Evolutionary conservation across 2,113 vertebrate species (phyloP), one percentile per base, ranked within the genome.

Genomic region (Columba janthina): DNA sequence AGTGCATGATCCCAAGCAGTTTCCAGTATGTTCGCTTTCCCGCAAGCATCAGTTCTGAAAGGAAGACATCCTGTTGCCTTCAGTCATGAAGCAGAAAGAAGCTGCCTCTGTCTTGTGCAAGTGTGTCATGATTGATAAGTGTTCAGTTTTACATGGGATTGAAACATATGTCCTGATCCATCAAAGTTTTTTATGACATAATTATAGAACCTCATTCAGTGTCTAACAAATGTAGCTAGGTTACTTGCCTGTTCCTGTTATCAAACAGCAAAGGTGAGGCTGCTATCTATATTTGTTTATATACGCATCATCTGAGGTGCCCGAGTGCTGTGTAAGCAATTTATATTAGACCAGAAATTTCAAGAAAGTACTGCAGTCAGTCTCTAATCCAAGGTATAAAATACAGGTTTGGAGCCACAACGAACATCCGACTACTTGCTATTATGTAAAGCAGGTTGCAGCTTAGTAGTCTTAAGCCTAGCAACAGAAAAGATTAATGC

Each of bases 1-100:
- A 84, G 22, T 13, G 18, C 34, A 8, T 3, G n/a, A 87, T 66
- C 73, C 81, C 50, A 54, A 5, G 2, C 0, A 0, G 31, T 36
- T 53, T 46, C 17, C 64, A 84, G 46, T 19, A 25, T 29, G 28
- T 17, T 87, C 15, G 11, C 46, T 84, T 61, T 80, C 32, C 73
- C 61, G 6, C 12, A n/a, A n/a, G n/a, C 50, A 42, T 34, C 36
- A 25, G 26, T 32, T 15, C 56, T 32, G 36, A 19, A 48, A 44
- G 51, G 36, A 42, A 15, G 10, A 24, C 44, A 77, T 21, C 15
- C 16, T 24, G 3, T 77, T 87, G 48, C 48, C 76, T 57, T 46
- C 60, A 50, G 28, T 4, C 73, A 50, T 0, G 21, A 62, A 69
- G 16, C 46, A 89, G 28, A 84, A 74, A 69, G 51, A n/a, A 66